These are phyloP conservation scores for Leptinotarsa juncta DNA, from an alignment of 2,888 invertebrate species.

Conservation along the genomic window DNA sequence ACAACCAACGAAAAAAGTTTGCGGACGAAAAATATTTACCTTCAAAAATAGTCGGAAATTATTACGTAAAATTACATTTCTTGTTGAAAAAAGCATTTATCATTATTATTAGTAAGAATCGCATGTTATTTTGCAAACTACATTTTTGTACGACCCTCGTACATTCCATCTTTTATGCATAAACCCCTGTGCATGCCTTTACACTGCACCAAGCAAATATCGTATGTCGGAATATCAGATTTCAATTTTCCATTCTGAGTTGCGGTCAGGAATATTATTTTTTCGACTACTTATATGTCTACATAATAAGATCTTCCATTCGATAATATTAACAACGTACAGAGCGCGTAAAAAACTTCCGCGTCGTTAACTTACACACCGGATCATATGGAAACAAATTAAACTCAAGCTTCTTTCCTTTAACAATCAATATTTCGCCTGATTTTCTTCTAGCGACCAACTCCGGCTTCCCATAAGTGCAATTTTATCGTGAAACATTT, in stretches of 20 bases:
- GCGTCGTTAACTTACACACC: background rate
- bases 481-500: background rate
- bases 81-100: too few relatives aligned
- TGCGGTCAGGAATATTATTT: conserved; percentile 25
- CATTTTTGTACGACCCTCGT: background rate
- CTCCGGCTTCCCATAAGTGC: background rate
- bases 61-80: too few relatives aligned
- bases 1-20: too few relatives aligned
- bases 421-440: too few relatives aligned
- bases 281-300: conserved; percentile 27
- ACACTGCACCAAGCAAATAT: conserved; percentile 18
- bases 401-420: background rate
- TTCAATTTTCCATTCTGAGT: conserved; percentile 25
- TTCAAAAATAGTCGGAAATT: too few relatives aligned
- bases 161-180: background rate
- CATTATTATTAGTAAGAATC: too few relatives aligned
- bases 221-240: conserved; percentile 20
- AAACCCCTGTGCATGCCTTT: conserved; percentile 1
- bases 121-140: too few relatives aligned
- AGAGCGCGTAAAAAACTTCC: conserved; percentile 3
- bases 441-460: too few relatives aligned
- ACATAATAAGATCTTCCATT: conserved; percentile 11
- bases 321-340: conserved; percentile 8
- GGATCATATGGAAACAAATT: background rate
- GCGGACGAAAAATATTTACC: too few relatives aligned